These are phyloP conservation scores for chimpanzee (Pan troglodytes) DNA, from an alignment of 2,113 vertebrate species.

Conservation along the genomic window NHGRI_mPanTro3-v2.1_pri NC_072420.2:30796501-30797000, in stretches of 20 bases:
- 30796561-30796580: neutral
- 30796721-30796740: neutral
- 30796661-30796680: neutral
- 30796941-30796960: neutral
- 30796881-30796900: neutral
- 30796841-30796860: neutral
- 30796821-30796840: neutral
- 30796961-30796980: neutral
- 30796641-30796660: neutral
- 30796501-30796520: neutral
- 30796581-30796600: neutral
- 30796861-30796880: neutral
- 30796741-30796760: accelerated
- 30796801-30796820: too few relatives aligned
- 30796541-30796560: neutral
- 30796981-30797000: neutral
- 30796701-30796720: neutral
- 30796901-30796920: neutral
- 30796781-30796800: neutral
- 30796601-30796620: neutral
- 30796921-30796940: neutral
- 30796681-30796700: neutral
- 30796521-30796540: neutral
- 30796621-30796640: neutral
- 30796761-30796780: neutral